phyloP scores from a whole-genome alignment of 2,888 invertebrate genomes.

The Ischnus inquisitorius region DNA sequence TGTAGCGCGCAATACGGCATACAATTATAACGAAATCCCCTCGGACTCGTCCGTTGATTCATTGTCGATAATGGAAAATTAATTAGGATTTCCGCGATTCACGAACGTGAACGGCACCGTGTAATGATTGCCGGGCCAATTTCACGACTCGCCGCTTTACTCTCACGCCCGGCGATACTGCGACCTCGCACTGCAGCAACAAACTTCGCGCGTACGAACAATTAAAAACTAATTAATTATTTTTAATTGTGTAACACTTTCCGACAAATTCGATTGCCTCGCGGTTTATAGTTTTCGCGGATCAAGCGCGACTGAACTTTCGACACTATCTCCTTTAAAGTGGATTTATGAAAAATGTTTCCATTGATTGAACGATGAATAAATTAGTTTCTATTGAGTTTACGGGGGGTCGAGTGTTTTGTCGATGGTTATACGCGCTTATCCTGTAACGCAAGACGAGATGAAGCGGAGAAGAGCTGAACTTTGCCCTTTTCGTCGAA shows the following conservation, averaged over 20 bases:
- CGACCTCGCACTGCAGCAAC: constrained; percentile 3
- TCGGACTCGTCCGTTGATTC: constrained; percentile 9
- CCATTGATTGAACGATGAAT: background rate
- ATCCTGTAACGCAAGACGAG: background rate
- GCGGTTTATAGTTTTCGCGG: background rate
- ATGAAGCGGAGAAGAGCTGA: constrained; percentile 3
- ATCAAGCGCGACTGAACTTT: background rate
- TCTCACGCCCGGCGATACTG: background rate
- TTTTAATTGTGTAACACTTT: constrained; percentile 4
- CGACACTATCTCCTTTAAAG: background rate
- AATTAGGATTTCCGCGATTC: constrained; percentile 45
- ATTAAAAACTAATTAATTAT: constrained; percentile 44
- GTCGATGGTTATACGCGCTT: too few species aligned
- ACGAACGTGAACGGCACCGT: constrained; percentile 7
- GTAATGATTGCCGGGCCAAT: constrained; percentile 48
- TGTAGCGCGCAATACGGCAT: background rate
- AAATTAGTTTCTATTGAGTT: background rate
- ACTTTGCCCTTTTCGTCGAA: constrained; percentile 15
- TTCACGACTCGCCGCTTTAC: constrained; percentile 42
- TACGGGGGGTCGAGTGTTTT: background rate
- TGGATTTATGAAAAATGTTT: background rate
- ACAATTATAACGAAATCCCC: constrained; percentile 21
- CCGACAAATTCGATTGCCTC: background rate
- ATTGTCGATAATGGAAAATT: constrained; percentile 59
- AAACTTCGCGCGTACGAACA: constrained; percentile 19